Percentiles rank a stretch among this genome's conserved stretches.
These are phyloP conservation scores for Agonopterix alstromeriana DNA, from an alignment of 2,888 invertebrate species.

Conservation along the genomic window DNA sequence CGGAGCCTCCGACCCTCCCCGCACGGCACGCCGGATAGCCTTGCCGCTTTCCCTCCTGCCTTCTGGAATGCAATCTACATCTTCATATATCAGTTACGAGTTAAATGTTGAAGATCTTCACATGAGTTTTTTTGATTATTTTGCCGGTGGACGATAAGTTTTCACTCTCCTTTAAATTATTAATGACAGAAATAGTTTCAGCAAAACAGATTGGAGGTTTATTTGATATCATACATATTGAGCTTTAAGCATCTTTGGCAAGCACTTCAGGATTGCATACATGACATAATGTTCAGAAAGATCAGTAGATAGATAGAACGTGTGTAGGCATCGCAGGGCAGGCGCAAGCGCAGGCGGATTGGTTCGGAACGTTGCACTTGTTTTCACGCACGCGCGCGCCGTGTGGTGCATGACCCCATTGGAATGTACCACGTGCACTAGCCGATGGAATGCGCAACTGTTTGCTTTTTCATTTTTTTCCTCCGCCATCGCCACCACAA, in stretches of 20 bases:
- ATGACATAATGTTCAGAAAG: no score
- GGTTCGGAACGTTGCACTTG: slow-evolving; percentile 52
- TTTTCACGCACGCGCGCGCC: slow-evolving; percentile 59
- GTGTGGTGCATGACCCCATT: slow-evolving; percentile 71
- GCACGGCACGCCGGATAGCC: slow-evolving; percentile 23
- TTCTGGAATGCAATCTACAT: slow-evolving; percentile 40
- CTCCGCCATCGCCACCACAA: slow-evolving; percentile 46
- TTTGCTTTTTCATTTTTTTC: slow-evolving; percentile 67
- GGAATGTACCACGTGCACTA: slow-evolving; percentile 75
- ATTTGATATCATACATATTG: no score
- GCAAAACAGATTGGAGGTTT: no score
- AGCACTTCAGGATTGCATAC: no score
- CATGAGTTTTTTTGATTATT: no score
- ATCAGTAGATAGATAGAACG: slow-evolving; percentile 8
- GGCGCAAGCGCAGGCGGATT: slow-evolving; percentile 6
- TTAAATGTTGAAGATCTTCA: no score
- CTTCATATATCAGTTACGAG: slow-evolving; percentile 10
- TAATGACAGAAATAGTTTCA: no score
- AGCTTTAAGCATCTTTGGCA: no score
- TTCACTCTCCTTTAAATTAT: no score
- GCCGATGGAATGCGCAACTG: slow-evolving; percentile 73
- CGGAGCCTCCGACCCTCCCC: slow-evolving; percentile 56
- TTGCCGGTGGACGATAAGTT: no score
- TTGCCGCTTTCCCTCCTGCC: slow-evolving; percentile 45
- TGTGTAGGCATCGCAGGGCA: slow-evolving; percentile 23